Base-by-base conservation (phyloP, 2,113 vertebrate genomes). In the Geococcyx californianus region DNA sequence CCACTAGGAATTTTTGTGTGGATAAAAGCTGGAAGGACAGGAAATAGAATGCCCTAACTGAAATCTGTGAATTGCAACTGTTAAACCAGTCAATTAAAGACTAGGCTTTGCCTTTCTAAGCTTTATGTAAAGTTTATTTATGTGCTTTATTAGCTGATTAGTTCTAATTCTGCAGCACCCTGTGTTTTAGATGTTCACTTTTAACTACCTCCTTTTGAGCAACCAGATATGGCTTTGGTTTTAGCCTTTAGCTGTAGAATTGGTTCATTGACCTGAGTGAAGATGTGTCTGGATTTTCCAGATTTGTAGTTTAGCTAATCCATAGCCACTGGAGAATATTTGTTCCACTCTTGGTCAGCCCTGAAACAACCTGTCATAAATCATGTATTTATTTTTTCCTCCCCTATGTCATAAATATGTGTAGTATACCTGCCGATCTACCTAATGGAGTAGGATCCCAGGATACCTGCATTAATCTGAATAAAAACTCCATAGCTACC, bases 401-500 rank as follows among this genome's bases (percentile, higher is more conserved):
- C 14, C 9, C 9, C 4, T 2, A 1, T 84, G 25, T 87, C 19
- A 59, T 78, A 86, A 87, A 92, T 90, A 11, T 58, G 33, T 87
- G 70, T 96, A 97, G 97, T 55, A 36, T 69, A 38, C 76, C 87
- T 96, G n/a, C 82, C 89, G 93, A 77, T 80, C 60, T 93, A 26
- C 67, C 49, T 69, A 89, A 93, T 74, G 92, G 72, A 93, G 38
- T 83, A 63, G 91, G 55, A 81, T 15, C 34, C 26, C 81, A 77
- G 36, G 79, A 87, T 40, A 23, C 80, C n/a, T 85, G 24, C 76
- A 31, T 68, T 76, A 52, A 66, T 91, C 55, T 69, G 69, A 89
- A 34, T 52, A 92, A 81, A 58, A 90, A 26, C 17, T 91, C 77
- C 6, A 5, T 90, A 38, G 68, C 89, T 79, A 63, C 82, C 12